Conservation (phyloP, 2,113 vertebrate genomes). For the Xiphophorus maculatus region DNA sequence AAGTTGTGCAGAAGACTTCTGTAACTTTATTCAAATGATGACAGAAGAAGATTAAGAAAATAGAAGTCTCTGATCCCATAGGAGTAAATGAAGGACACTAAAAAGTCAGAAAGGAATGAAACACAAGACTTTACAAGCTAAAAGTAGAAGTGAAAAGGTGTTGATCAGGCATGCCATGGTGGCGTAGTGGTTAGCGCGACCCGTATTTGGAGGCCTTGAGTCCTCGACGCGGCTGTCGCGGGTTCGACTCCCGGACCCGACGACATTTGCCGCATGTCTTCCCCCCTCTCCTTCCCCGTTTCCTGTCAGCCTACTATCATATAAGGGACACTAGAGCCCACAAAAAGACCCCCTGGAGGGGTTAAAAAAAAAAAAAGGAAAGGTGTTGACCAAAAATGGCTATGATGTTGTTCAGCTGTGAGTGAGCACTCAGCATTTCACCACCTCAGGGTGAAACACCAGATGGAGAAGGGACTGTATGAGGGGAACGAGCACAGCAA, state of each 20-base stretch:
- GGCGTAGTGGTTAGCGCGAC: too few relatives aligned
- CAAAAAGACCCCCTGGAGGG: too few relatives aligned
- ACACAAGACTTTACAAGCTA: constrained; percentile 17
- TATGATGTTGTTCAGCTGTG: constrained; percentile 34
- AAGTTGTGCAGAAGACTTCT: constrained; percentile 33
- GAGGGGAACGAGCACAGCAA: constrained; percentile 24
- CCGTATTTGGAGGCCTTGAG: too few relatives aligned
- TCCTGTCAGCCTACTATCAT: too few relatives aligned
- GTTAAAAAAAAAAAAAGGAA: not conserved
- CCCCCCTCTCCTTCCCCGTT: too few relatives aligned
- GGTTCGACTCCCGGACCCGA: too few relatives aligned
- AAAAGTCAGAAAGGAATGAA: constrained; percentile 37
- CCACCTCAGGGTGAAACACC: constrained; percentile 35
- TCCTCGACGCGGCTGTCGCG: too few relatives aligned
- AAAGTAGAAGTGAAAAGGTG: constrained; percentile 35
- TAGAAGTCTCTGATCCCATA: constrained; percentile 26
- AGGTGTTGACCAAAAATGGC: constrained; percentile 30
- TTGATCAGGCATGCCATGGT: not conserved
- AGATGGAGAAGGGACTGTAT: constrained; percentile 38
- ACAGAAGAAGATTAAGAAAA: constrained; percentile 2
- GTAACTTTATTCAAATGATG: constrained; percentile 21
- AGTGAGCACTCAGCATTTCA: constrained; percentile 10
- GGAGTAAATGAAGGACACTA: constrained; percentile 36
- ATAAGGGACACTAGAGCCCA: too few relatives aligned
- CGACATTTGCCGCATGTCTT: too few relatives aligned